Conservation (phyloP, 2,888 invertebrate genomes). For the Zygothrica quintamaculata region DNA sequence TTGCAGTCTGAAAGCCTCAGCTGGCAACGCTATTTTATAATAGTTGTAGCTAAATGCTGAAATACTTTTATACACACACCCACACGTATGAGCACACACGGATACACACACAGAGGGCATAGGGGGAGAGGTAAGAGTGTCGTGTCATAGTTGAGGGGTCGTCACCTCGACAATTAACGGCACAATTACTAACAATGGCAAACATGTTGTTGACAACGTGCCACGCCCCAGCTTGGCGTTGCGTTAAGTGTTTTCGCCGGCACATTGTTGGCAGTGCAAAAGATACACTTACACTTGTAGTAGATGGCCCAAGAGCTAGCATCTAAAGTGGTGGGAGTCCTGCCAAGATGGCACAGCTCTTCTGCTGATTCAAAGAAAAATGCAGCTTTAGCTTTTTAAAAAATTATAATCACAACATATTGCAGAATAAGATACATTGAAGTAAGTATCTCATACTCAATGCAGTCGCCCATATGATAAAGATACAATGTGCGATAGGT, state of each 20-base stretch:
- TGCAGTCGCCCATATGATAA: conserved; percentile 40
- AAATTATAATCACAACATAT: conserved; percentile 81
- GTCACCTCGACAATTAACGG: conserved; percentile 75
- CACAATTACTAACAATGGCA: conserved; percentile 72
- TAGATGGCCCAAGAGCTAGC: conserved; percentile 2
- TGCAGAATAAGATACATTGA: conserved; percentile 45
- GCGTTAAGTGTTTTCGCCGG: conserved; percentile 67
- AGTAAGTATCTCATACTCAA: neutral
- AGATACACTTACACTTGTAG: conserved; percentile 64
- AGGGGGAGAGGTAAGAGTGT: conserved; percentile 2
- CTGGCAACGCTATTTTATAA: neutral
- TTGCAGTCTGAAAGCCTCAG: neutral
- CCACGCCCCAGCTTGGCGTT: conserved; percentile 34
- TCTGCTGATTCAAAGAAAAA: conserved; percentile 79
- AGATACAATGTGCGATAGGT: conserved; percentile 82
- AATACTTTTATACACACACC: conserved; percentile 21
- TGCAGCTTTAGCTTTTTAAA: conserved; percentile 81
- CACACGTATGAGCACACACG: neutral
- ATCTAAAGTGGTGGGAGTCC: conserved; percentile 15
- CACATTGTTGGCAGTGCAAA: conserved; percentile 53
- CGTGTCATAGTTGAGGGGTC: conserved; percentile 60
- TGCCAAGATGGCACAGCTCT: conserved; percentile 44
- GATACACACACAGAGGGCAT: conserved; percentile 13
- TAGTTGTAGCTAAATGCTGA: neutral
- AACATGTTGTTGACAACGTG: conserved; percentile 37